Base-by-base conservation (phyloP, 2,888 invertebrate species). In the Xylota sylvarum region DNA sequence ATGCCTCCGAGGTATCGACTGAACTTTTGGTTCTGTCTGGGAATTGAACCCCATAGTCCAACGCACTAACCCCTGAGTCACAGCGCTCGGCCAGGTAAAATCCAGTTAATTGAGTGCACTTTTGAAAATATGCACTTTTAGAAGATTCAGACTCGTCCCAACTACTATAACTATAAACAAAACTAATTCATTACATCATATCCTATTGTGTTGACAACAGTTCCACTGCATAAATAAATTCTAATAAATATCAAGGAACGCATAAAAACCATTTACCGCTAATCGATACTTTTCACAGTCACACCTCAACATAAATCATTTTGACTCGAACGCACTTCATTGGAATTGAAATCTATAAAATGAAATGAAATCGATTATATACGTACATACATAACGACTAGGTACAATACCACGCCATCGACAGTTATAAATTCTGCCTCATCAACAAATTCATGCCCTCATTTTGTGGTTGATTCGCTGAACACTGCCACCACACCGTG, bases 391-490 rank as follows among this genome's bases (percentile, higher is more conserved):
- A 23, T 23, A 23, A 3, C 23, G 23, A 23, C 23, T 23, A 35
- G 35, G 23, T 12, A 62, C 30, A 50, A 73, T 48, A 72, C 76
- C 65, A 72, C 40, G 40, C 17, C 77, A 82, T 86, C 27, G 82
- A 73, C 82, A 86, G 86, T 84, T 86, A 86, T 86, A 86, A 81
- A 82, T 86, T 77, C 62, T 72, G 86, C 86, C 81, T 86, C 86
- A 86, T 86, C 86, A 86, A 78, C 82, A 82, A 86, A 86, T 86
- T 86, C 86, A 78, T 86, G 82, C 86, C 73, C 86, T 86, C 78
- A 88, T 81, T 84, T 88, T 81, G 81, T 70, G 88, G 88, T 80
- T 85, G 84, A 81, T 76, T 79, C 67, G 87, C 67, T 85, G 87
- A 77, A 70, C 56, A 62, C 69, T 64, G 56, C 77, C 78, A 55